phyloP scores from a whole-genome alignment of 2,797 vertebrate genomes.

The Eleutherodactylus coqui region DNA sequence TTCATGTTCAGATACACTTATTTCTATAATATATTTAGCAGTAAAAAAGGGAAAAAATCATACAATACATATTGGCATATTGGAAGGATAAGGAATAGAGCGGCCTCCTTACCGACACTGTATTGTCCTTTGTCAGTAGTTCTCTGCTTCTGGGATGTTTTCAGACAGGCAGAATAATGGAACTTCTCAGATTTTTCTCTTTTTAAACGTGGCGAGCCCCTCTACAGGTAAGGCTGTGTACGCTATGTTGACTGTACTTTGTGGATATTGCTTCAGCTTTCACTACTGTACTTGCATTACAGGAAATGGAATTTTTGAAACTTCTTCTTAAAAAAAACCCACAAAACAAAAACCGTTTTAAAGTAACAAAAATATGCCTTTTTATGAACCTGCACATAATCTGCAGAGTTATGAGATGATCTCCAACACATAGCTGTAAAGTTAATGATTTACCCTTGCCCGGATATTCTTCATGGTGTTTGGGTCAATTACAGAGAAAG shows the following conservation, averaged over 20 bases:
- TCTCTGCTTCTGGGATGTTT: background rate
- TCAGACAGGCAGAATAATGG: background rate
- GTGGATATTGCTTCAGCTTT: background rate
- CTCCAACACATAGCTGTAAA: background rate
- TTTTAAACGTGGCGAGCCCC: background rate
- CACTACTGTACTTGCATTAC: background rate
- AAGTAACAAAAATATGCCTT: background rate
- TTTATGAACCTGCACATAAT: background rate
- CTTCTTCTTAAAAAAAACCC: too few relatives aligned
- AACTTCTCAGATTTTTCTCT: background rate
- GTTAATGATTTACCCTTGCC: background rate
- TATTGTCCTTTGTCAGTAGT: background rate
- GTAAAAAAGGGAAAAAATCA: background rate
- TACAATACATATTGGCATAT: too few relatives aligned
- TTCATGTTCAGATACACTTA: too few relatives aligned
- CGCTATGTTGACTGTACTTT: background rate
- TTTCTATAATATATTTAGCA: too few relatives aligned
- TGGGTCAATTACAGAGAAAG: background rate
- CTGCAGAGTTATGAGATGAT: background rate
- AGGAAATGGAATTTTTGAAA: background rate
- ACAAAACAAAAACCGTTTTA: background rate
- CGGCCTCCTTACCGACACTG: background rate
- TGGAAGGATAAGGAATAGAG: background rate
- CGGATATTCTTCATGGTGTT: background rate
- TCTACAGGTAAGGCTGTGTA: background rate